phyloP scores from a whole-genome alignment of 2,888 invertebrate species.

The Agriopis aurantiaria region DNA sequence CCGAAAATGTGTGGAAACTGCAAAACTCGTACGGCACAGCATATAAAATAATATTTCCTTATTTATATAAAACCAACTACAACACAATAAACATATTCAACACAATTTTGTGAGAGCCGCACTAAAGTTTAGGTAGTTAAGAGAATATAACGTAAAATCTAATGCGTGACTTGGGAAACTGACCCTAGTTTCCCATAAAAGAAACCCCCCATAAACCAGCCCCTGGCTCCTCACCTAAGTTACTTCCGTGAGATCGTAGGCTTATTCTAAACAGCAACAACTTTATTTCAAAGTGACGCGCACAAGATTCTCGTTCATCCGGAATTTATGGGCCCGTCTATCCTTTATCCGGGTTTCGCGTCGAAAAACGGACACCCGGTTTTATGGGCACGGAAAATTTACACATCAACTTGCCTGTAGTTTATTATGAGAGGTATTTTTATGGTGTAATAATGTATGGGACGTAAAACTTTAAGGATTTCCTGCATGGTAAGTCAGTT shows the following conservation, averaged over 20 bases:
- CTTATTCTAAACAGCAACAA: constrained; percentile 64
- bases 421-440: constrained; percentile 44
- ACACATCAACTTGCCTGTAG: constrained; percentile 52
- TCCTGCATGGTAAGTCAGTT: constrained; percentile 15
- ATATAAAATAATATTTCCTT: too few relatives aligned
- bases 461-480: constrained; percentile 41
- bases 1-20: too few relatives aligned
- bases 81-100: too few relatives aligned
- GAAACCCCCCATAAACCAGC: neutral
- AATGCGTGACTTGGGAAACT: neutral
- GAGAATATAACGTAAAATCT: neutral
- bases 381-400: constrained; percentile 58
- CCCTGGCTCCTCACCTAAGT: constrained; percentile 40
- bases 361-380: constrained; percentile 55
- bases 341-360: constrained; percentile 55
- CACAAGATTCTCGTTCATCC: constrained; percentile 66
- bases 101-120: too few relatives aligned
- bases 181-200: neutral
- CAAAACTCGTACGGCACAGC: too few relatives aligned
- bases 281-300: constrained; percentile 75
- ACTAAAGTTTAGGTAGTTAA: too few relatives aligned
- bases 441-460: constrained; percentile 40
- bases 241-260: constrained; percentile 53
- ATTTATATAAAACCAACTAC: too few relatives aligned
- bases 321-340: constrained; percentile 65